Evolutionary conservation across 1,140 invertebrate genomes (phyloP), one percentile per base, ranked within the genome.

Genomic region (Magallana gigas): DNA sequence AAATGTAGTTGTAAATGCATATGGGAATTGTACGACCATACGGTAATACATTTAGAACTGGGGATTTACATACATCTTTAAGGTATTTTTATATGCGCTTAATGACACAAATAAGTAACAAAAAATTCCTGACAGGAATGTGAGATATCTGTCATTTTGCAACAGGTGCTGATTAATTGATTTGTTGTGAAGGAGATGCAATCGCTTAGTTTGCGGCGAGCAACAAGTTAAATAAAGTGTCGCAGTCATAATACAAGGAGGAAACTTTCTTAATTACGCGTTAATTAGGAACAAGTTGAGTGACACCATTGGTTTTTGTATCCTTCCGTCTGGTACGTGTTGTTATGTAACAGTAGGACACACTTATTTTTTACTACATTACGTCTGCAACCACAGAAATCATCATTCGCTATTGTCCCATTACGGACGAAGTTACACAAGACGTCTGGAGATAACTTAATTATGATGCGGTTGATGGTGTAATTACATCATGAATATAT

Each of bases 81-180:
- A 29, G 68, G 18, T 76, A 29, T 76, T 76, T 76, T 76, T 76
- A 29, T 76, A 36, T 76, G 23, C 9, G 68, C 68, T 76, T 76
- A 76, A 76, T 12, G 23, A 29, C 68, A 29, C 23, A 76, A 16
- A 62, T 36, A 76, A 29, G 68, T 76, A 76, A 76, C 36, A 76
- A 76, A 36, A 76, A 16, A 76, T 29, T 12, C 14, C 23, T 9
- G 36, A 6, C 23, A 76, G 68, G 68, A 23, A 76, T 76, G 18
- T 76, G 23, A 29, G 36, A 11, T 36, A 36, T 76, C 68, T 48
- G 36, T 48, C 68, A 76, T 36, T 76, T 29, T 29, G 29, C 68
- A 36, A 29, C 12, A 36, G 68, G 68, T 29, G 23, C 36, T 29
- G 11, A 76, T 76, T 71, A 18, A 71, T 29, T 71, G 64, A 71